Evolutionary conservation across 2,888 invertebrate species (phyloP), one percentile per base, ranked within the genome.

Genomic region (Luperina testacea): DNA sequence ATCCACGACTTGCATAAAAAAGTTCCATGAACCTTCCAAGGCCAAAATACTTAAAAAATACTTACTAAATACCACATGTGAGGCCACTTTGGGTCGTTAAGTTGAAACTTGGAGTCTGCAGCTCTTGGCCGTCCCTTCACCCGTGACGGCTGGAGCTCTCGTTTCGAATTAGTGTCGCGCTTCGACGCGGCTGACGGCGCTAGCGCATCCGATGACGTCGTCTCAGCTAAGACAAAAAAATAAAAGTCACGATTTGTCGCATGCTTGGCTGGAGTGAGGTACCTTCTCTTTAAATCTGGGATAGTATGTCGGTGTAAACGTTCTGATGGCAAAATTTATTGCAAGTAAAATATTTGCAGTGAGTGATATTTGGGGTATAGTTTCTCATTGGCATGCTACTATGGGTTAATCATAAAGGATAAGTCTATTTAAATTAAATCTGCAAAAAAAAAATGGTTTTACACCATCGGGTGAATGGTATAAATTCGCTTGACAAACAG

Each of bases 31-130:
- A 77, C 67, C 4, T 67, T 51, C 38, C 59, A 83, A 83, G 78
- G 51, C 8, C 45, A 38, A 53, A 42, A 38, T 65, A 7, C 15
- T 20, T 17, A 45, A n/a, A 45, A 6, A 15, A 79, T 87, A 98
- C 99, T 98, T 97, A 99, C 99, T 98, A 99, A 97, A 97, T 99
- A 99, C 99, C 99, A 99, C 99, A 99, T 99, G 90, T 98, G 98
- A 59, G 98, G 97, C 99, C 99, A 99, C 95, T 98, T 98, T 57
- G 98, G 98, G 96, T 99, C 99, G 92, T 98, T 98, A 86, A 98
- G 97, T 85, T 97, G 96, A 89, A 97, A 96, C 90, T 95, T 95
- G 80, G 95, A 92, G 91, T 96, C 95, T 13, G 95, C 93, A 38
- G 96, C 93, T 72, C 95, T 91, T 81, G 96, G 93, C 92, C 95